These are phyloP conservation scores for Drosophila sp. DNA, from an alignment of 1,140 invertebrate species.

Conservation along the genomic window DNA sequence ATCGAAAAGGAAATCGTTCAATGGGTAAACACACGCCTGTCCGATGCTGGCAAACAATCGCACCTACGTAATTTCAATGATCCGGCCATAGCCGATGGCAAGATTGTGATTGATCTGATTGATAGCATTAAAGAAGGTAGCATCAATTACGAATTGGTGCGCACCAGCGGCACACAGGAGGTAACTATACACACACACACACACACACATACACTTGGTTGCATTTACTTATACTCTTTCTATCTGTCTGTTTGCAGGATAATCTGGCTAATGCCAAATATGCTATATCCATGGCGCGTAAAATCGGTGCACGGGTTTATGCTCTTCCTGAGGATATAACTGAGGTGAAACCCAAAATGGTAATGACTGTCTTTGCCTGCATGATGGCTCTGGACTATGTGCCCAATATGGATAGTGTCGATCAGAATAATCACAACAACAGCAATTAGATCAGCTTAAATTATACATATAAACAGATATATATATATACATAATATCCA, in stretches of 20 bases:
- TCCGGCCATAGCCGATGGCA: slow-evolving; percentile 91
- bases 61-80: slow-evolving; percentile 96
- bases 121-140: slow-evolving; percentile 98
- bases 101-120: slow-evolving; percentile 96
- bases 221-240: neutral
- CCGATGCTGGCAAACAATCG: slow-evolving; percentile 90
- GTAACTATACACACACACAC: slow-evolving; percentile 84
- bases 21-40: slow-evolving; percentile 98
- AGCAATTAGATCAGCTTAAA: slow-evolving; percentile 66
- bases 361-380: slow-evolving; percentile 99
- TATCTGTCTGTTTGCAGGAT: slow-evolving; percentile 87
- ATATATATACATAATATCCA: neutral
- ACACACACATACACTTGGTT: neutral
- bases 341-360: slow-evolving; percentile 99
- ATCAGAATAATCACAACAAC: slow-evolving; percentile 80
- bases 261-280: slow-evolving; percentile 98
- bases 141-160: slow-evolving; percentile 96
- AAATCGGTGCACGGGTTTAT: slow-evolving; percentile 98
- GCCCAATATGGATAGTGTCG: slow-evolving; percentile 90
- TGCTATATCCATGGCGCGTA: slow-evolving; percentile 98
- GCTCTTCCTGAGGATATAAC: slow-evolving; percentile 99
- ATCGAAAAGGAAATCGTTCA: slow-evolving; percentile 97
- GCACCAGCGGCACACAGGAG: slow-evolving; percentile 90
- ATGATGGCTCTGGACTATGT: slow-evolving; percentile 98
- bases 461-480: slow-evolving; percentile 23